These are phyloP conservation scores for Triplophysa dalaica DNA, from an alignment of 2,113 vertebrate genomes.

Conservation along the genomic window DNA sequence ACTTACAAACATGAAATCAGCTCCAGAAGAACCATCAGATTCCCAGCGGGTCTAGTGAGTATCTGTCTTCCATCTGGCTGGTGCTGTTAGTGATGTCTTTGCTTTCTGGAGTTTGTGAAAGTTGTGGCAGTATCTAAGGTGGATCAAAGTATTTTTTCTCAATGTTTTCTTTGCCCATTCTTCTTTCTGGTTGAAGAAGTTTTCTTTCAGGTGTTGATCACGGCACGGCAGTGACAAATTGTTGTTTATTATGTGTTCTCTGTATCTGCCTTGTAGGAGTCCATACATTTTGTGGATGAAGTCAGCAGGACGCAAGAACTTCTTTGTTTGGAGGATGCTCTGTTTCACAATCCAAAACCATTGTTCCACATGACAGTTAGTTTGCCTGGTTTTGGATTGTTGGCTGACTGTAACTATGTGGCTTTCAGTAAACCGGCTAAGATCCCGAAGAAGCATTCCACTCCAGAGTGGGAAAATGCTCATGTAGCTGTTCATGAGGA, in stretches of 20 bases:
- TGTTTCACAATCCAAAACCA: background rate
- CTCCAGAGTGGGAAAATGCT: background rate
- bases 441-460: too few relatives aligned
- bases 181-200: background rate
- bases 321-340: background rate
- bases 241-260: background rate
- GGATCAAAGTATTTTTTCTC: too few relatives aligned
- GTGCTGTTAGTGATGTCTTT: too few relatives aligned
- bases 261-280: background rate
- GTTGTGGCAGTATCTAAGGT: too few relatives aligned
- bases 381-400: background rate
- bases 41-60: too few relatives aligned
- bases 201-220: background rate
- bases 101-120: too few relatives aligned
- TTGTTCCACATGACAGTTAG: background rate
- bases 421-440: too few relatives aligned
- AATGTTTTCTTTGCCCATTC: background rate
- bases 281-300: background rate
- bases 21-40: too few relatives aligned
- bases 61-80: too few relatives aligned
- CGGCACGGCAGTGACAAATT: background rate
- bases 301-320: background rate
- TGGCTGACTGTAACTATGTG: too few relatives aligned
- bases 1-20: too few relatives aligned
- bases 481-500: background rate